Evolutionary conservation across 2,888 invertebrate species (phyloP).

Genomic region (Stenoptilia bipunctidactyla): DNA sequence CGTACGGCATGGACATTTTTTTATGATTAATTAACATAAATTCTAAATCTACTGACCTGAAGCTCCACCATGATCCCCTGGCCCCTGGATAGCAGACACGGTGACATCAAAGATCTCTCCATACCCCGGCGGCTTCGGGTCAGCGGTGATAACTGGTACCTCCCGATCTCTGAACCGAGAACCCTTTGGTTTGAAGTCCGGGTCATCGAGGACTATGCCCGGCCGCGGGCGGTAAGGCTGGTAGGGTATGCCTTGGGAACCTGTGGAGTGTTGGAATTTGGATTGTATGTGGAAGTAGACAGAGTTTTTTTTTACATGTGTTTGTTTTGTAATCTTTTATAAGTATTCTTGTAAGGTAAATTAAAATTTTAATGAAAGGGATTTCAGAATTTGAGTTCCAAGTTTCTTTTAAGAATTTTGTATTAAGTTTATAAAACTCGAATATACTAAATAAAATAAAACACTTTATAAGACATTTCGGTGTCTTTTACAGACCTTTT

Average conservation of each 20-base stretch:
- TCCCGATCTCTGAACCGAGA: conserved; percentile 15
- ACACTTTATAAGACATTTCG: too few relatives aligned
- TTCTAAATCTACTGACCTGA: too few relatives aligned
- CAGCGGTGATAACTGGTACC: conserved; percentile 60
- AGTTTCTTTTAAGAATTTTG: too few relatives aligned
- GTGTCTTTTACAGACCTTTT: too few relatives aligned
- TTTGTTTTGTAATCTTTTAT: too few relatives aligned
- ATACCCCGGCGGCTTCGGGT: conserved; percentile 52
- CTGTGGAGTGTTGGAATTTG: conserved; percentile 19
- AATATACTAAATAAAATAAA: too few relatives aligned
- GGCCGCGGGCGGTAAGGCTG: conserved; percentile 82
- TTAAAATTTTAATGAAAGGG: too few relatives aligned
- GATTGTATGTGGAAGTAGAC: neutral
- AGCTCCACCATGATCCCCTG: conserved; percentile 70
- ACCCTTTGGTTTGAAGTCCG: conserved; percentile 81
- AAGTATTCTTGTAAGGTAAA: too few relatives aligned
- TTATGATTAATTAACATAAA: too few relatives aligned
- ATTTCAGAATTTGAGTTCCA: too few relatives aligned
- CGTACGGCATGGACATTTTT: too few relatives aligned
- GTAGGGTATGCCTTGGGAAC: conserved; percentile 58
- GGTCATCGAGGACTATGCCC: conserved; percentile 88
- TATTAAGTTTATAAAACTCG: too few relatives aligned
- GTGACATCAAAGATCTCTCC: conserved; percentile 91
- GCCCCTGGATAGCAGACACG: conserved; percentile 88
- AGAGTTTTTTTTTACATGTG: neutral